Evolutionary conservation across 2,888 invertebrate genomes (phyloP), one percentile per base, ranked within the genome.

Genomic region (Hypomecis atomaria): DNA sequence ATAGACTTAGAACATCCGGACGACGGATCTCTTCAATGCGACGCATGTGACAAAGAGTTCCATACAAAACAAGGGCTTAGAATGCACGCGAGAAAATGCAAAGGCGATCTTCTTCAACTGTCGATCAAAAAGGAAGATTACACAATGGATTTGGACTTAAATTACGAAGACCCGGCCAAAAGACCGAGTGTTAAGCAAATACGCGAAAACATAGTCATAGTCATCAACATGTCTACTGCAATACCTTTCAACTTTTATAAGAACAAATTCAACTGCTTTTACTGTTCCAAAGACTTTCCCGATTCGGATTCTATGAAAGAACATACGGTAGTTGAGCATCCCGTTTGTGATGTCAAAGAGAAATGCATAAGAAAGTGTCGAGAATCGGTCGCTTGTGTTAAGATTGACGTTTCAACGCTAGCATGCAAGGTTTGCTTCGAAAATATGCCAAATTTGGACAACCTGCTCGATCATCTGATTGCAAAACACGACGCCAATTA

Each of bases 191-290:
- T 92, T 0, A 91, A 92, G 67, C 90, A 89, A 66, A 86, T 92
- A 0, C 71, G 91, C 1, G 86, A 90, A 60, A 92, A 92, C 57
- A 89, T 92, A 10, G 86, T 90, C 0, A 87, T 78, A 8, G 86
- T 92, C 0, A 85, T 92, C 1, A 92, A 90, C 44, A 92, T 92
- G 91, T 92, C 92, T 0, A 92, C 92, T 0, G 92, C 92, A 0
- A 83, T 92, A 75, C 92, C 92, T 5, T 92, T 92, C 65, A 92
- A 89, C 67, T 92, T 92, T 65, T 90, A 87, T 71, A 90, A 91
- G 64, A 92, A 92, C 66, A 92, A 89, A 65, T 92, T 91, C 50
- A 92, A 92, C 42, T 92, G 92, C 53, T 92, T 92, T 66, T 92
- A 88, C 65, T 92, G 92, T 53, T 89, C 90, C 0, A 89, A 90